Conservation (phyloP, 2,113 vertebrate species). For the Helogale parvula region DNA sequence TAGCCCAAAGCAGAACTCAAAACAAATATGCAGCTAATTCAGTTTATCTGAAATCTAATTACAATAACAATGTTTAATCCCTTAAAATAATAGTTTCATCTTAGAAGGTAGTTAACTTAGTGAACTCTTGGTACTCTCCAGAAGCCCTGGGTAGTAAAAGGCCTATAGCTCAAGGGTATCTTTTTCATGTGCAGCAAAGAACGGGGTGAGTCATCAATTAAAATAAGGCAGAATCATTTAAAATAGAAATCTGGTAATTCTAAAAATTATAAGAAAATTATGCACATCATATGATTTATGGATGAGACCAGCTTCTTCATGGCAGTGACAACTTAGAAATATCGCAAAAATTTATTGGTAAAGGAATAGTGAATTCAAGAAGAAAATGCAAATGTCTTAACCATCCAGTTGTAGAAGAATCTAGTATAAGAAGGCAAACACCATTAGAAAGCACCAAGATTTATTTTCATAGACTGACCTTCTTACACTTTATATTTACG, state of each 20-base stretch:
- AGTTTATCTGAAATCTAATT: conserved; percentile 21
- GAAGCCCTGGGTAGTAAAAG: neutral
- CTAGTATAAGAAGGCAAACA: neutral
- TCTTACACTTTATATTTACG: neutral
- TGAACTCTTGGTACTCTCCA: neutral
- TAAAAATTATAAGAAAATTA: neutral
- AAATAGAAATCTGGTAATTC: neutral
- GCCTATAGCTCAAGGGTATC: neutral
- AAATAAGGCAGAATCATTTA: neutral
- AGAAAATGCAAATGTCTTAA: neutral
- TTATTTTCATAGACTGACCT: neutral
- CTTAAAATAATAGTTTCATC: neutral
- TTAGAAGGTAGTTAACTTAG: neutral
- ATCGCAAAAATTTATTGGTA: neutral
- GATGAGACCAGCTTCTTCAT: neutral
- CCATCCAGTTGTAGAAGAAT: neutral
- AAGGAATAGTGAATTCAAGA: neutral
- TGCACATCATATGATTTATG: neutral
- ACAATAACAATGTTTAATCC: neutral
- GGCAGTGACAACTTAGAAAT: neutral
- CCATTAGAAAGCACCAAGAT: neutral
- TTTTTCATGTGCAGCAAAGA: neutral
- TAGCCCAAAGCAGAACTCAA: neutral
- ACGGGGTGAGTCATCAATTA: neutral
- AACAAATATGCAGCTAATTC: neutral